Evolutionary conservation across 2,113 vertebrate genomes (phyloP).

Genomic region (Rallus limicola): DNA sequence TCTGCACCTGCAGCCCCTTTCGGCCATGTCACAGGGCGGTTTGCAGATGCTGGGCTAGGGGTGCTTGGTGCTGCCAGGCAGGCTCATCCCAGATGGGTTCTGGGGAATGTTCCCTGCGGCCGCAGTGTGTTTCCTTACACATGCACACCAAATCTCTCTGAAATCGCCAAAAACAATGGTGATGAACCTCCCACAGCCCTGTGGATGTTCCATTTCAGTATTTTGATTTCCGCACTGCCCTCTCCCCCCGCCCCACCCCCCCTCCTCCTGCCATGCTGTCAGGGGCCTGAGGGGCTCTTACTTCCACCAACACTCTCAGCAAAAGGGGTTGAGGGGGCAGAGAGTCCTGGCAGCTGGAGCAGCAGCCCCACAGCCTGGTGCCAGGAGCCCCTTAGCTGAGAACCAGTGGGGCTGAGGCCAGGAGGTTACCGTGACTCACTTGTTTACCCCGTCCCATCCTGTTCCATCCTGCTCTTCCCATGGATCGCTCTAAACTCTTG

Average conservation of each 20-base stretch:
- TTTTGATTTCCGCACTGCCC: background rate
- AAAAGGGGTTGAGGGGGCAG: background rate
- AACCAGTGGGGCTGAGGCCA: background rate
- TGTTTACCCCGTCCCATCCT: background rate
- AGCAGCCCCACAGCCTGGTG: background rate
- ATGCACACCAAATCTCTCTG: background rate
- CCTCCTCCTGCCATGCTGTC: background rate
- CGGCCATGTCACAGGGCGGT: fast-evolving
- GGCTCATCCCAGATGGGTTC: background rate
- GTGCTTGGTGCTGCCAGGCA: fast-evolving
- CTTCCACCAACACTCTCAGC: too few relatives aligned
- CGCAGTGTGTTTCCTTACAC: fast-evolving
- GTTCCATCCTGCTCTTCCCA: background rate
- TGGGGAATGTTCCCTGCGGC: background rate
- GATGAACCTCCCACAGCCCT: background rate
- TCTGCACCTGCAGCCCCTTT: background rate
- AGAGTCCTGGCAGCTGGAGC: background rate
- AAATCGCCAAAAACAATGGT: background rate
- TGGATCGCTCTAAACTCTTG: background rate
- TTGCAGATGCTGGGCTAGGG: background rate
- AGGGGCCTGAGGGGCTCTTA: background rate
- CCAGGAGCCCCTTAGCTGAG: background rate
- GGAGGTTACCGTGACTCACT: background rate
- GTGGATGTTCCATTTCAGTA: background rate
- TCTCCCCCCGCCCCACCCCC: too few relatives aligned